Evolutionary conservation across 64 coral and sea anemone species (phyloP).

Genomic region (Dendronephthya gigantea): DNA sequence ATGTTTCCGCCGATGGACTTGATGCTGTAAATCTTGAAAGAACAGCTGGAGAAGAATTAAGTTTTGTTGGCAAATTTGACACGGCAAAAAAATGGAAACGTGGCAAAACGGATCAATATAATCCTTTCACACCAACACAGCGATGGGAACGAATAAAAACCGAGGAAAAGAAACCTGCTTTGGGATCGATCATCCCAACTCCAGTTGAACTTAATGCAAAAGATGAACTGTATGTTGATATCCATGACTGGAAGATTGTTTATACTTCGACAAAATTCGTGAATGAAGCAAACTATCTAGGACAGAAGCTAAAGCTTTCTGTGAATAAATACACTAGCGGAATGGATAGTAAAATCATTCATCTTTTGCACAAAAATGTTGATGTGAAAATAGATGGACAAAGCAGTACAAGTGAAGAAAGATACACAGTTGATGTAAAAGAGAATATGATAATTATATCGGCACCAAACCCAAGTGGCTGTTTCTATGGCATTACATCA

Average conservation of each 20-base stretch:
- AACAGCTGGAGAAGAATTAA: slow-evolving; percentile 43
- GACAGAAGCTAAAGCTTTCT: background rate
- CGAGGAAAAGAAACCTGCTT: slow-evolving; percentile 1
- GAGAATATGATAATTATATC: slow-evolving; percentile 15
- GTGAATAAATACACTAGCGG: background rate
- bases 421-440: slow-evolving; percentile 33
- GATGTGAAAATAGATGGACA: background rate
- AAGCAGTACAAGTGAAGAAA: slow-evolving; percentile 16
- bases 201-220: background rate
- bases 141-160: slow-evolving; percentile 31
- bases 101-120: slow-evolving; percentile 11
- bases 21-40: slow-evolving; percentile 30
- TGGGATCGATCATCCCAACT: background rate
- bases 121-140: slow-evolving; percentile 41
- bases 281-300: background rate
- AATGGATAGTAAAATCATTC: background rate
- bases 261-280: background rate
- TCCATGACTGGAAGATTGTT: background rate
- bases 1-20: slow-evolving; percentile 19
- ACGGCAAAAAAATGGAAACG: slow-evolving; percentile 60
- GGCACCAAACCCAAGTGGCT: slow-evolving; percentile 3
- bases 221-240: background rate
- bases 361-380: slow-evolving; percentile 18
- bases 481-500: slow-evolving; percentile 53
- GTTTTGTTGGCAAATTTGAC: slow-evolving; percentile 56